phyloP scores from a whole-genome alignment of 2,113 vertebrate genomes.

The Tichodroma muraria region DNA sequence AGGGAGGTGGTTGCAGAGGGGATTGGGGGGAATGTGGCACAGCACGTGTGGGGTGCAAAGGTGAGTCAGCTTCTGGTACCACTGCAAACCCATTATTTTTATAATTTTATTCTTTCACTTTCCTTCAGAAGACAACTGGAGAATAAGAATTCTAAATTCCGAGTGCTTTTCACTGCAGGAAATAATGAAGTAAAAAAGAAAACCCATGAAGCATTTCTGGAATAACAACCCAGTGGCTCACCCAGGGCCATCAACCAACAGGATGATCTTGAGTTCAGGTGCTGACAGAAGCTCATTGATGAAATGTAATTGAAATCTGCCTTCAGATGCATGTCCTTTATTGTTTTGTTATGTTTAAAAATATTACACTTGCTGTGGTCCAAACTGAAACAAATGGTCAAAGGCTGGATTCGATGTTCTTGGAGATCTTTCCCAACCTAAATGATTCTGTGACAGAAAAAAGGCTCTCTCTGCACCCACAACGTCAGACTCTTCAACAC shows the following conservation, averaged over 20 bases:
- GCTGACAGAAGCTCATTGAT: too few relatives aligned
- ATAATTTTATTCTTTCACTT: background rate
- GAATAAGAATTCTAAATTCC: background rate
- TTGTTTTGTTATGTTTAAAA: background rate
- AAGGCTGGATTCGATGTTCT: accelerated
- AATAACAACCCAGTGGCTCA: background rate
- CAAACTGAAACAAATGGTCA: background rate
- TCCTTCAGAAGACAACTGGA: background rate
- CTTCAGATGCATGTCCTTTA: background rate
- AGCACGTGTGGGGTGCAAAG: background rate
- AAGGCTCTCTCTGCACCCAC: background rate
- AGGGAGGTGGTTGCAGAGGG: background rate
- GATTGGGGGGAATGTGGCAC: background rate
- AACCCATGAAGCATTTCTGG: background rate
- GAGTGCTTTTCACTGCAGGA: background rate
- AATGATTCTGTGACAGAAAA: background rate
- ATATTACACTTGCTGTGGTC: background rate
- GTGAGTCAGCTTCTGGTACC: background rate
- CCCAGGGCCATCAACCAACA: background rate
- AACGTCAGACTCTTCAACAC: background rate
- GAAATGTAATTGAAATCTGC: background rate
- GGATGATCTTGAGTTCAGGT: too few relatives aligned
- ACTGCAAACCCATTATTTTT: background rate
- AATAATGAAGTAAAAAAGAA: background rate
- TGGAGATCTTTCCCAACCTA: background rate